Evolutionary conservation across 2,113 vertebrate species (phyloP), one percentile per base, ranked within the genome.

Genomic region (Epinephelus cyanopodus): DNA sequence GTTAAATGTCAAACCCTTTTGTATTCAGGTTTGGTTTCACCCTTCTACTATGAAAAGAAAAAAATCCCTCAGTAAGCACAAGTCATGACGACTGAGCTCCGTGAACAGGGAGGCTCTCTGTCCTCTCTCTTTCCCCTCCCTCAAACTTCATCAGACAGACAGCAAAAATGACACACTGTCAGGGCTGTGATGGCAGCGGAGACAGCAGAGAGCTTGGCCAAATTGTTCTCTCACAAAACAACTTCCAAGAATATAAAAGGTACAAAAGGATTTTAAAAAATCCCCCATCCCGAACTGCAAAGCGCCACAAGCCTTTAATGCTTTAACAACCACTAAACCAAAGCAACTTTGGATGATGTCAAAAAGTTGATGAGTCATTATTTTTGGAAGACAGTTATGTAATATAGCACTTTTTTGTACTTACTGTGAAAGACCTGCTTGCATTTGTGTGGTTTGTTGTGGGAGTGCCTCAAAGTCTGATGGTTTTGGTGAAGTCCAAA

Each of bases 371-470:
- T 48, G 66, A 77, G 45, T 74, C 57, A 52, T 80, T 73, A 66
- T 21, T 29, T 74, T 73, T 29, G 8, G 17, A 47, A 33, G 56
- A n/a, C 14, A 66, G 2, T 80, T 67, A 68, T 9, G 23, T 23
- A 65, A 71, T 6, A 19, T 1, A 54, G 56, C 53, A 72, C 18
- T 73, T 25, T 50, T 76, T 61, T 57, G 23, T 61, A 95, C 95
- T 96, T 89, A 96, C 95, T 94, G 85, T 92, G 89, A 64, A 81
- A 72, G 72, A 71, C 18, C 39, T 78, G 82, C 82, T 84, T 71
- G 62, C 94, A 95, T 85, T 90, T 93, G 68, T 90, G 87, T 27
- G 68, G 78, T 73, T 87, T 92, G 78, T 75, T 85, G 77, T 85
- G 84, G 71, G 83, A 82, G 52, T 57, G 89, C 21, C 83, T 90